Base-by-base conservation (phyloP, 2,797 vertebrate genomes). In the Pseudocheirus occidentalis region DNA sequence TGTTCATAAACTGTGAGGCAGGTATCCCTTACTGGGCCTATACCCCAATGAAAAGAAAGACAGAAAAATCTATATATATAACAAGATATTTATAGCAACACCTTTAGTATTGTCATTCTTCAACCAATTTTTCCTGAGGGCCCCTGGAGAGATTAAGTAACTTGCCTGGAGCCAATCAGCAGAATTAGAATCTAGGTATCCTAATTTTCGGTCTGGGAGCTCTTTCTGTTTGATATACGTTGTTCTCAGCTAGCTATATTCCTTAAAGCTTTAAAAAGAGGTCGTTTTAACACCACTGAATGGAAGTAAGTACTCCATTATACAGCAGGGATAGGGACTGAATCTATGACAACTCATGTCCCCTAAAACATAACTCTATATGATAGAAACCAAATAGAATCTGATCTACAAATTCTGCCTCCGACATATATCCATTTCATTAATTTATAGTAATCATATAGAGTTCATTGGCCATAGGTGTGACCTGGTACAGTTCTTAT, bases 191-290 rank as follows among this genome's bases (percentile, higher is more conserved):
- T 34, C 9, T 18, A 94, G 7, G 6, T 93, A 13, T 59, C 55
- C 29, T 58, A 91, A 62, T 91, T 40, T 16, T 34, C 50, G 91
- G 14, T 55, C 40, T 59, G 56, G 57, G 53, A 91, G 46, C 10
- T 57, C 31, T 96, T 96, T 94, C 93, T 90, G 57, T 90, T 46
- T 92, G 13, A 90, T 28, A 56, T 55, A 29, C 5, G 91, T 34
- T 46, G 6, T 81, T 53, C 92, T 93, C 81, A 53, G 14, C 66
- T 93, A 93, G 10, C 91, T 29, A 52, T 96, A 40, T 40, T 14
- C 94, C 50, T 92, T 95, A 14, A 94, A 95, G 73, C 59, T 53
- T 87, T 46, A 12, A 87, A 87, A 73, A 73, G n/a, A 27, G 40
- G 24, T 87, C 11, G 40, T 81, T 24, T 81, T 46, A 46, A 24